Evolutionary conservation across 2,888 invertebrate species (phyloP).

Genomic region (Brenthis daphne): DNA sequence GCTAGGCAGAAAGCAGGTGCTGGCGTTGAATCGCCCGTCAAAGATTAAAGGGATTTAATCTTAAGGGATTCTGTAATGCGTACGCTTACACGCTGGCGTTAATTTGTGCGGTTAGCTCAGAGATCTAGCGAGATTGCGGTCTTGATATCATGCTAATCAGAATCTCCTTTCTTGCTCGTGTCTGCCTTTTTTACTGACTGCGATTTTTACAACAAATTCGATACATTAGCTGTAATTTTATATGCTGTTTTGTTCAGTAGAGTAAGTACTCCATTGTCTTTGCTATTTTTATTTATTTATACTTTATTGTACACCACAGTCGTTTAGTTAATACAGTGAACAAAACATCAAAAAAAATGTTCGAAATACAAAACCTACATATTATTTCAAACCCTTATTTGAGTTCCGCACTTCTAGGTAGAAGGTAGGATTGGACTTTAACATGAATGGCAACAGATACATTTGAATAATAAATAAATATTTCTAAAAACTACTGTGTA

Average conservation of each 20-base stretch:
- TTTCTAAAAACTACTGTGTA: too few species aligned
- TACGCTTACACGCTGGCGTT: conserved; percentile 31
- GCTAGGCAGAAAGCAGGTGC: conserved; percentile 52
- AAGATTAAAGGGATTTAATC: conserved; percentile 33
- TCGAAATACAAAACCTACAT: too few species aligned
- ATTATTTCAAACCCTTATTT: too few species aligned
- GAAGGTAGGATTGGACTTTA: too few species aligned
- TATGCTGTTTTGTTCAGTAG: background rate
- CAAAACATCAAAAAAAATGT: too few species aligned
- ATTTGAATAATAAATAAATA: background rate
- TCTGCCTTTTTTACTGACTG: background rate
- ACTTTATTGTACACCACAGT: too few species aligned
- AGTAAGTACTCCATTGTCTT: too few species aligned
- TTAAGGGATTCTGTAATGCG: conserved; percentile 41
- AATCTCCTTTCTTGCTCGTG: conserved; percentile 20
- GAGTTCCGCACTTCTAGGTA: too few species aligned
- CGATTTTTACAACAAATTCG: conserved; percentile 11
- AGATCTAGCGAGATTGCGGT: conserved; percentile 28
- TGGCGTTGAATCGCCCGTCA: conserved; percentile 43
- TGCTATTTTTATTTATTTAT: too few species aligned
- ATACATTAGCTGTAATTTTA: background rate
- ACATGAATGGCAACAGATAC: background rate
- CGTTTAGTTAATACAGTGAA: too few species aligned
- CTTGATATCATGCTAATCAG: conserved; percentile 31
- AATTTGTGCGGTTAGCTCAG: conserved; percentile 32